These are phyloP conservation scores for Catostylus mosaicus DNA, from an alignment of 30 jellyfish, hydroid and myxozoan species.

Conservation along the genomic window DNA sequence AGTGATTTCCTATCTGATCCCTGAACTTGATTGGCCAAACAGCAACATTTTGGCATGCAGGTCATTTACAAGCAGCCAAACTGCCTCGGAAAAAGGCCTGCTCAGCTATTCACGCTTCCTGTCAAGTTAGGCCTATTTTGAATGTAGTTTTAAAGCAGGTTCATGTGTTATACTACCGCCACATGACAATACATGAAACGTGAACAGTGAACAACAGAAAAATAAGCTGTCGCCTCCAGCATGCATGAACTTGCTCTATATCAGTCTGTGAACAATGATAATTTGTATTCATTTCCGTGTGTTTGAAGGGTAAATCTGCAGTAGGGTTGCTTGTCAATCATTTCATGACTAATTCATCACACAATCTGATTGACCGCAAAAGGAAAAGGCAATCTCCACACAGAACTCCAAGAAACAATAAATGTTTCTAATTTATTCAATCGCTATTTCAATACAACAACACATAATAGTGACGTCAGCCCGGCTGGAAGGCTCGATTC, in stretches of 20 bases:
- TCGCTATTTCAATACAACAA: background rate
- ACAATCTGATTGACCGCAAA: slow-evolving; percentile 31
- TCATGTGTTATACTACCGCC: background rate
- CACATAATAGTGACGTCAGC: slow-evolving; percentile 5
- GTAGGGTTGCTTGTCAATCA: slow-evolving; percentile 29
- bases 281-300: slow-evolving; percentile 47
- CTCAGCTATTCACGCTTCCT: background rate
- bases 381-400: slow-evolving; percentile 10
- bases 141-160: background rate
- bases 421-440: slow-evolving; percentile 23
- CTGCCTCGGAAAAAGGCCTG: too few relatives aligned
- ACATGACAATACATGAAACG: background rate
- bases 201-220: background rate
- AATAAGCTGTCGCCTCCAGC: slow-evolving; percentile 18
- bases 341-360: slow-evolving; percentile 29
- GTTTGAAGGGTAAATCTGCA: slow-evolving; percentile 47
- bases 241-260: slow-evolving; percentile 26
- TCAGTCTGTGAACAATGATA: background rate
- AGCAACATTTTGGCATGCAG: slow-evolving; percentile 41
- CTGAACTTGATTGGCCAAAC: slow-evolving; percentile 3
- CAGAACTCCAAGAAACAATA: slow-evolving; percentile 13
- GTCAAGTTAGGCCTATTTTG: background rate
- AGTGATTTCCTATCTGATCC: slow-evolving; percentile 1
- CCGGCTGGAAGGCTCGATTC: background rate
- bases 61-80: background rate